phyloP scores from a whole-genome alignment of 92 coral and sea anemone genomes.

The Zoanthus sansibaricus region DNA sequence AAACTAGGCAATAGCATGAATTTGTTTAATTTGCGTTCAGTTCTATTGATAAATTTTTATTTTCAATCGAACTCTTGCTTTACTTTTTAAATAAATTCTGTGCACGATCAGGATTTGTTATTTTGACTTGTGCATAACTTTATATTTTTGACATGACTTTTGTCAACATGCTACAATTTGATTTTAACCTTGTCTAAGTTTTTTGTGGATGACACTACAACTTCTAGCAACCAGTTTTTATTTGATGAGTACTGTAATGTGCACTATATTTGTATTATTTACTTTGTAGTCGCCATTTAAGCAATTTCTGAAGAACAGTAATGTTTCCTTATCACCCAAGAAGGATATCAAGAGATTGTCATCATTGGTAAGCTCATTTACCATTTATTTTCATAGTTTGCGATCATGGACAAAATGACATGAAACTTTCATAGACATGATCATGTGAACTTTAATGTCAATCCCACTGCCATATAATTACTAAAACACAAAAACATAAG shows the following conservation, averaged over 20 bases:
- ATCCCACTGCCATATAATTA: no score
- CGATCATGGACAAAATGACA: no score
- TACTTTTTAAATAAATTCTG: neutral
- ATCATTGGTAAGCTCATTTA: slow-evolving; percentile 74
- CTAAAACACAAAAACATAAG: no score
- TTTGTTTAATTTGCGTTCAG: no score
- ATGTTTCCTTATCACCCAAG: slow-evolving; percentile 86
- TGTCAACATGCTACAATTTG: neutral
- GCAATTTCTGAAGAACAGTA: slow-evolving; percentile 88
- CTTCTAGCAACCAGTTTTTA: neutral
- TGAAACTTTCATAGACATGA: no score
- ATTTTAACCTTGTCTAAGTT: neutral
- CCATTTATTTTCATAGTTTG: no score
- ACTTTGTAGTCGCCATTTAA: slow-evolving; percentile 88
- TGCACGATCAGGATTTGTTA: neutral
- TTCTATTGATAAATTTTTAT: no score
- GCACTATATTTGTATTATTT: neutral
- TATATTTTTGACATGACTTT: neutral
- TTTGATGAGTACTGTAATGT: neutral
- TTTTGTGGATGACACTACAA: no score
- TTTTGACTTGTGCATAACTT: neutral
- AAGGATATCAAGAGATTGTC: slow-evolving; percentile 83
- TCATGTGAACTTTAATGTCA: neutral
- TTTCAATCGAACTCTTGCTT: neutral
- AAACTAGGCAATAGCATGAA: neutral